These are phyloP conservation scores for Pristis pectinata DNA, from an alignment of 2,797 vertebrate genomes.

Conservation along the genomic window DNA sequence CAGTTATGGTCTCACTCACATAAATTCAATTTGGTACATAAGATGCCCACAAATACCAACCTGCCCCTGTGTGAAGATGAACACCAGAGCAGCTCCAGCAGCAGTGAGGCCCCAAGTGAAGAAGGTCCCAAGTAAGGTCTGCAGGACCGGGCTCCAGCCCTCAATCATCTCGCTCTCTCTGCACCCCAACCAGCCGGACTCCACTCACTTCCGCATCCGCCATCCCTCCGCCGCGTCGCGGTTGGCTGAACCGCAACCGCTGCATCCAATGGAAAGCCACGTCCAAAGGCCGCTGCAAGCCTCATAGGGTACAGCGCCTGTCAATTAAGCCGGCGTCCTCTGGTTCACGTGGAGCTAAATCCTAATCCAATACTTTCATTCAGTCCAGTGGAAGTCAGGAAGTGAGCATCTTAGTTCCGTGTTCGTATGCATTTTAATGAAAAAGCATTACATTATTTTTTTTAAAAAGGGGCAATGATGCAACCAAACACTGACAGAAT, in stretches of 20 bases:
- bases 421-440: too few species aligned
- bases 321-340: background rate
- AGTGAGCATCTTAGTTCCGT: background rate
- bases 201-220: slow-evolving; percentile 60
- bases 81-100: slow-evolving; percentile 79
- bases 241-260: fast-evolving
- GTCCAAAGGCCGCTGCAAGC: slow-evolving; percentile 40
- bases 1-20: background rate
- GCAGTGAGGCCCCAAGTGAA: slow-evolving; percentile 91
- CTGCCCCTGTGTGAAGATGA: slow-evolving; percentile 80
- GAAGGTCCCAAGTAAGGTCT: slow-evolving; percentile 80
- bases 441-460: background rate
- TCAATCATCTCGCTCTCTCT: slow-evolving; percentile 59
- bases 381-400: background rate
- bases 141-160: slow-evolving; percentile 67
- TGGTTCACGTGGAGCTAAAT: background rate
- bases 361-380: background rate
- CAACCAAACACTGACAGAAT: background rate
- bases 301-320: slow-evolving; percentile 34
- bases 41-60: slow-evolving; percentile 50
- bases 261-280: background rate
- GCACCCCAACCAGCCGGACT: slow-evolving; percentile 48
- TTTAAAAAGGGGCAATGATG: background rate
- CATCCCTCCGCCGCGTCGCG: slow-evolving; percentile 40
- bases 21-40: background rate